phyloP scores from a whole-genome alignment of 2,113 vertebrate genomes.

The Lanius ludovicianus region DNA sequence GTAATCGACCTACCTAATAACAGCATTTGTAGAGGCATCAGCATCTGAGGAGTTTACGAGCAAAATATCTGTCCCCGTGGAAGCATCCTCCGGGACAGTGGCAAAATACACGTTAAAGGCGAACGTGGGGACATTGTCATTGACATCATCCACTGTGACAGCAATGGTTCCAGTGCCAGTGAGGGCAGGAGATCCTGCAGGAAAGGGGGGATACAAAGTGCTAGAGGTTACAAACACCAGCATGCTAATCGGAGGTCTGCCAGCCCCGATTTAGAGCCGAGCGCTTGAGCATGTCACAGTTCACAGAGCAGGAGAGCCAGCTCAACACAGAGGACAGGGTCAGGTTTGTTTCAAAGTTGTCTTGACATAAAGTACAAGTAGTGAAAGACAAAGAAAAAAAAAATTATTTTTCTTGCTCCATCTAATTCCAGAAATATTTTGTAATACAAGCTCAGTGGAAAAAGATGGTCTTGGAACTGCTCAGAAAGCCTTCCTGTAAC shows the following conservation, averaged over 20 bases:
- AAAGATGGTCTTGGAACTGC: constrained; percentile 34
- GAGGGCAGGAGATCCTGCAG: constrained; percentile 85
- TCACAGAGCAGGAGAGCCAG: constrained; percentile 2
- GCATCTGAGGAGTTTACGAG: constrained; percentile 90
- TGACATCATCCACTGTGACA: constrained; percentile 89
- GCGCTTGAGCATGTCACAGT: not conserved
- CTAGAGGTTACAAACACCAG: constrained; percentile 52
- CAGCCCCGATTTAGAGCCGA: constrained; percentile 23
- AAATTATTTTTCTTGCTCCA: not conserved
- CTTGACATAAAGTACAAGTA: not conserved
- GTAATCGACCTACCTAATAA: constrained; percentile 83
- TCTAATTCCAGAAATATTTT: constrained; percentile 36
- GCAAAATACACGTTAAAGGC: constrained; percentile 83
- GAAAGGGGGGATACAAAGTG: constrained; percentile 7
- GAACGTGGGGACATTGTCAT: constrained; percentile 90
- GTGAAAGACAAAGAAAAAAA: not conserved
- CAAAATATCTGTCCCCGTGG: constrained; percentile 90
- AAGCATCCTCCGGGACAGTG: constrained; percentile 86
- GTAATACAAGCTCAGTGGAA: constrained; percentile 26
- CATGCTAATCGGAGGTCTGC: not conserved
- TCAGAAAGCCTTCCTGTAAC: constrained; percentile 38
- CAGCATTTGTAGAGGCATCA: constrained; percentile 87
- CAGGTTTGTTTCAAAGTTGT: constrained; percentile 26
- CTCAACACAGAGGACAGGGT: not conserved
- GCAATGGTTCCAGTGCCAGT: constrained; percentile 91